Conservation (phyloP, 2,113 vertebrate genomes). For the Ochotona curzoniae region DNA sequence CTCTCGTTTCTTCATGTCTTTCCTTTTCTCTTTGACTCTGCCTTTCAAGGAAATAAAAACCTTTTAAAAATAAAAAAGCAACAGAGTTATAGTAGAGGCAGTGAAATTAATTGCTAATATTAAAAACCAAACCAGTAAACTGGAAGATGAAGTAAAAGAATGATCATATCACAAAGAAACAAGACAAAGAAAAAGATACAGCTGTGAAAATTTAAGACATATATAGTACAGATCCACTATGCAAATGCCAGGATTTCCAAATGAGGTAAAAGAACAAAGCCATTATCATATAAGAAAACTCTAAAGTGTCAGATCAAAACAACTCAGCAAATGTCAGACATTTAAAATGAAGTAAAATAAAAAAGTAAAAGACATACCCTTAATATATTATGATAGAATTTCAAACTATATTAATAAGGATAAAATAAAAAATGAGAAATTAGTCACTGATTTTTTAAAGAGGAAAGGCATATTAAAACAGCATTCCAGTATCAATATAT, state of each 20-base stretch:
- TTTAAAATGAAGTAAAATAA: not conserved
- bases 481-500: no score
- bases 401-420: not conserved
- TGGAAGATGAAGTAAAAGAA: not conserved
- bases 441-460: not conserved
- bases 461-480: not conserved
- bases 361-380: not conserved
- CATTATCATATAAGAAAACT: slow-evolving; percentile 36
- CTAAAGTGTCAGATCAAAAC: slow-evolving; percentile 37
- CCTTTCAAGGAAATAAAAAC: no score
- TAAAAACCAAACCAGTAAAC: no score
- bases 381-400: not conserved
- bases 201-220: slow-evolving; percentile 1
- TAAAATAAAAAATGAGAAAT: not conserved
- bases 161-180: not conserved
- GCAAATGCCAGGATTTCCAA: not conserved
- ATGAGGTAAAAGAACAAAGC: not conserved
- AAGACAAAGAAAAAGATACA: slow-evolving; percentile 14
- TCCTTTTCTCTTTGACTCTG: no score
- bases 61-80: no score
- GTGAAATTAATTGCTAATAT: not conserved
- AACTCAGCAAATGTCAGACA: not conserved
- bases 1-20: no score
- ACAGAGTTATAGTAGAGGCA: not conserved
- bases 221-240: not conserved